Evolutionary conservation across 1,140 invertebrate species (phyloP), one percentile per base, ranked within the genome.

Genomic region (Drosophila lowei): DNA sequence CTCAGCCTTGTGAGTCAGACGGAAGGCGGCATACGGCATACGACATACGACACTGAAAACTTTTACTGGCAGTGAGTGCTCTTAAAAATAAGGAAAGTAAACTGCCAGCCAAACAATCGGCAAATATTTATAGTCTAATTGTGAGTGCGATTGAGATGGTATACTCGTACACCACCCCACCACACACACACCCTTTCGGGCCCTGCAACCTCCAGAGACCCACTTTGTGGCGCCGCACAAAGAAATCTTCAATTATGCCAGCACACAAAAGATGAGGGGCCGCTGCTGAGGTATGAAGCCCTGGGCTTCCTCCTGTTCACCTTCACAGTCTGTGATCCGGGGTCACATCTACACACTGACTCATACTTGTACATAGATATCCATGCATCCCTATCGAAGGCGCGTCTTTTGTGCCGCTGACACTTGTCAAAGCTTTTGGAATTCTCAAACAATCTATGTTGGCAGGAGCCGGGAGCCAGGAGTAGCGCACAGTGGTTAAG

Each of bases 61-160:
- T 79, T 84, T 72, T 67, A 34, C 46, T 57, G 48, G 49, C 62
- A 66, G 9, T 42, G 43, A 42, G 41, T 41, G 53, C n/a, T 16
- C 46, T 44, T 28, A 61, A 58, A 76, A 75, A 63, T 41, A 48
- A 41, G 25, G 30, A 65, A 58, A 28, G 58, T 18, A 49, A 6
- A 42, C 23, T 23, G 30, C 43, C 38, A 11, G 38, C 47, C 71
- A 61, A 58, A 61, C 61, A 78, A 77, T 67, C 67, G 62, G 46
- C 74, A 86, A 86, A 88, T 86, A 88, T 86, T 88, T 86, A 86
- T 75, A 75, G 74, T 71, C 70, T 78, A 81, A 81, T 86, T 85
- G 77, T 61, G 64, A 58, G 23, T 66, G 61, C 60, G 72, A 68
- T 79, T 79, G 59, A 70, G 80, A 80, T 77, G 56, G 65, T 30